Percentiles rank a stretch among this genome's conserved stretches.
Evolutionary conservation across 2,797 vertebrate species (phyloP).

Genomic region (Varecia variegata): DNA sequence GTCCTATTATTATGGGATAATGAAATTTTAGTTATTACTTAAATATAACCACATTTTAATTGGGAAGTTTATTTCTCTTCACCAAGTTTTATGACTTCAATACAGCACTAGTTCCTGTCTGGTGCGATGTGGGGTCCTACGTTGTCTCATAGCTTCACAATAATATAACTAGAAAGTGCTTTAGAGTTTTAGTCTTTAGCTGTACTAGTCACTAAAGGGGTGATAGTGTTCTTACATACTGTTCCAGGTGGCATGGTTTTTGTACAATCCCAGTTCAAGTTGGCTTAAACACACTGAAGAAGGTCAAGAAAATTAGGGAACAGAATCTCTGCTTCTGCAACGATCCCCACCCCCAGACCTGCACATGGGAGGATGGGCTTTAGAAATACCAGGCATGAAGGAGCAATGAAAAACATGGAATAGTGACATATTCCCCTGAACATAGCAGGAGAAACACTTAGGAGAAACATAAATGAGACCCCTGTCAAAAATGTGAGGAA

Average conservation of each 20-base stretch:
- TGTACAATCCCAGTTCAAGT: background rate
- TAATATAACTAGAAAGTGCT: background rate
- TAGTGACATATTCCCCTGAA: too few relatives aligned
- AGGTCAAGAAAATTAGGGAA: background rate
- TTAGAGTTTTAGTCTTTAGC: background rate
- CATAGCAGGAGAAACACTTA: background rate
- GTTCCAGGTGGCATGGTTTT: background rate
- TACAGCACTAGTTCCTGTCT: background rate
- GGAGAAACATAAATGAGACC: background rate
- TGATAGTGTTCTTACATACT: fast-evolving
- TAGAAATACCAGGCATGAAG: fast-evolving
- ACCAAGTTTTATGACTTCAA: background rate
- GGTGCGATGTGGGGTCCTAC: background rate
- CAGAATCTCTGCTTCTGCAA: background rate
- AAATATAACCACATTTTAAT: background rate
- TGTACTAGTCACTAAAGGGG: background rate
- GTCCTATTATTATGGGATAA: background rate
- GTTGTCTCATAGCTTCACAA: background rate
- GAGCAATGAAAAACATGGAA: background rate
- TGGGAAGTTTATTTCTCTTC: background rate
- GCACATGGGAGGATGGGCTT: fast-evolving
- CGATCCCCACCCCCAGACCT: too few relatives aligned
- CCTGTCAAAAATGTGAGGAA: background rate
- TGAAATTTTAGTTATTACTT: background rate
- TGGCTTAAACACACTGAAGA: background rate